Conservation (phyloP, 2,113 vertebrate species). For the Cricetomys ansorgei region DNA sequence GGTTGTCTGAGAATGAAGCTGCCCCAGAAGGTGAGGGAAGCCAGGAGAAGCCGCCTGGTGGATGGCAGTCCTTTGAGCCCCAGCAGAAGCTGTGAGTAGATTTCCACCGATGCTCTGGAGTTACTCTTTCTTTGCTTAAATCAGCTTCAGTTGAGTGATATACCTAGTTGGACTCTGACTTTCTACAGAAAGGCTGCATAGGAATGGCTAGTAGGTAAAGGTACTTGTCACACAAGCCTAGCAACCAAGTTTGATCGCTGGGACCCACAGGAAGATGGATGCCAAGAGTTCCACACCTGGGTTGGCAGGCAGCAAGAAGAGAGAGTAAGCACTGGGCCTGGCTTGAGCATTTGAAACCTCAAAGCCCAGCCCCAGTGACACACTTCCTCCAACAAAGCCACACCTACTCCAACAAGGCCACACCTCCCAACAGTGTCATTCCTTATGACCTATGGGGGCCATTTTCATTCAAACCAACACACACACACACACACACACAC, state of each 20-base stretch:
- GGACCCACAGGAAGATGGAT: not conserved
- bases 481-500: no score
- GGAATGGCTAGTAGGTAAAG: not conserved
- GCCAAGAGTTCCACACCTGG: no score
- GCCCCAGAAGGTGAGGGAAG: not conserved
- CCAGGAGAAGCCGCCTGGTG: not conserved
- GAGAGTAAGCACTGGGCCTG: no score
- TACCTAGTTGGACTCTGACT: not conserved
- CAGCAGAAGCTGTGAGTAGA: not conserved
- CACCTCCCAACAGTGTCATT: no score
- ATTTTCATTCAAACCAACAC: no score
- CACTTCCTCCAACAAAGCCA: no score
- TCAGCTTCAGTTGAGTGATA: not conserved
- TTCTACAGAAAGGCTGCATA: not conserved
- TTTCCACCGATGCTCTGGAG: not conserved
- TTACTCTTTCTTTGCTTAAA: conserved; percentile 4
- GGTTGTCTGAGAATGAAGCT: not conserved
- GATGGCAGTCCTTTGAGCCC: not conserved
- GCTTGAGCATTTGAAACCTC: no score
- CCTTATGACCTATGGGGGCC: no score
- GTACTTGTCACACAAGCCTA: not conserved
- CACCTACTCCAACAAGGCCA: no score
- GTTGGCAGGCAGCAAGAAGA: no score
- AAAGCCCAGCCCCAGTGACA: no score
- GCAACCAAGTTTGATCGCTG: not conserved